These are phyloP conservation scores for Merops nubicus DNA, from an alignment of 2,113 vertebrate species.

Conservation along the genomic window DNA sequence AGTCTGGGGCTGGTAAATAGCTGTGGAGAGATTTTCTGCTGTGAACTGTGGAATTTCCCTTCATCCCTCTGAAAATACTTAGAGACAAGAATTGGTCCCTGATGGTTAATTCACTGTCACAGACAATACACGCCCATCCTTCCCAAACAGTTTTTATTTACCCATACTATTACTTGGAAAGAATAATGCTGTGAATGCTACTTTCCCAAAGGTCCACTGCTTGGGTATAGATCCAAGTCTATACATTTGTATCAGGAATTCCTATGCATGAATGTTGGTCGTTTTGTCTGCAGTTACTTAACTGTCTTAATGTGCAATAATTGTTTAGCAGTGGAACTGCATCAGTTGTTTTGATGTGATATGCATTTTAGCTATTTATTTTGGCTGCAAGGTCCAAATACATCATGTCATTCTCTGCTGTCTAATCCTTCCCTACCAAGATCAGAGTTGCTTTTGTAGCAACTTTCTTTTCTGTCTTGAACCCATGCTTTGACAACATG, in stretches of 20 bases:
- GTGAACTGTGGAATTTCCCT: neutral
- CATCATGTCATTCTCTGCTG: neutral
- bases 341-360: neutral
- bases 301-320: neutral
- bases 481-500: neutral
- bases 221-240: neutral
- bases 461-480: neutral
- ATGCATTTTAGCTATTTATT: neutral
- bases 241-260: neutral
- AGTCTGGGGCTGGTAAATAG: neutral
- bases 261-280: rapidly evolving
- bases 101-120: constrained; percentile 8
- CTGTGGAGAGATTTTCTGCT: neutral
- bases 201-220: neutral
- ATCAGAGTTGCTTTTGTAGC: neutral
- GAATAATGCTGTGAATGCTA: neutral
- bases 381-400: neutral
- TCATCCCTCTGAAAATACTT: neutral
- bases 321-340: neutral
- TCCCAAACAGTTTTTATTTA: neutral
- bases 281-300: neutral
- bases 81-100: constrained; percentile 1
- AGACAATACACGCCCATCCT: neutral
- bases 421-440: neutral
- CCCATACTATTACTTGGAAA: neutral